Conservation (phyloP, 2,113 vertebrate species). For the Sander vitreus region DNA sequence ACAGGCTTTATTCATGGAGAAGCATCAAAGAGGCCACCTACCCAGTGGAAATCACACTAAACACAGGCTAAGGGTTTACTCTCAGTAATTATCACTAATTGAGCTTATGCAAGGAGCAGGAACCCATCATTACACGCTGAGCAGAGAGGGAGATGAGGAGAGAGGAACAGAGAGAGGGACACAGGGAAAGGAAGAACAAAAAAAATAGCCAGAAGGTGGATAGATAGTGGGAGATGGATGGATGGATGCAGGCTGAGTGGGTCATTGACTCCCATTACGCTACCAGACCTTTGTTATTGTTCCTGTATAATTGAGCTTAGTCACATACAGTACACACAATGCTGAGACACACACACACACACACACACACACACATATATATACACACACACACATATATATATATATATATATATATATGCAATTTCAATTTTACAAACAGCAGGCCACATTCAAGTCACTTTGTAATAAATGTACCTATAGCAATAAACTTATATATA, state of each 20-base stretch:
- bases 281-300: neutral
- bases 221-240: conserved; percentile 10
- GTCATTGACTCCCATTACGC: conserved; percentile 20
- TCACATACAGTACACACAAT: neutral
- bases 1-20: conserved; percentile 44
- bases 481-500: conserved; percentile 3
- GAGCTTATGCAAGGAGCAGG: conserved; percentile 66
- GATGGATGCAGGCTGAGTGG: conserved; percentile 16
- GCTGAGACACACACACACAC: neutral
- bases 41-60: conserved; percentile 67
- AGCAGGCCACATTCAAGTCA: neutral
- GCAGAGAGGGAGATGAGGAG: conserved; percentile 35
- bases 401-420: neutral
- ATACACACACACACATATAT: too few species aligned
- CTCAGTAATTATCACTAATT: conserved; percentile 79
- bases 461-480: conserved; percentile 8
- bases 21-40: conserved; percentile 70
- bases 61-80: conserved; percentile 58
- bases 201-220: conserved; percentile 21
- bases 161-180: neutral
- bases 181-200: conserved; percentile 5
- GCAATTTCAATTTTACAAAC: neutral
- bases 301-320: conserved; percentile 23
- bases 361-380: neutral
- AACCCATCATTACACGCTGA: conserved; percentile 69